Evolutionary conservation across 2,888 invertebrate genomes (phyloP).

Genomic region (Anarsia innoxiella): DNA sequence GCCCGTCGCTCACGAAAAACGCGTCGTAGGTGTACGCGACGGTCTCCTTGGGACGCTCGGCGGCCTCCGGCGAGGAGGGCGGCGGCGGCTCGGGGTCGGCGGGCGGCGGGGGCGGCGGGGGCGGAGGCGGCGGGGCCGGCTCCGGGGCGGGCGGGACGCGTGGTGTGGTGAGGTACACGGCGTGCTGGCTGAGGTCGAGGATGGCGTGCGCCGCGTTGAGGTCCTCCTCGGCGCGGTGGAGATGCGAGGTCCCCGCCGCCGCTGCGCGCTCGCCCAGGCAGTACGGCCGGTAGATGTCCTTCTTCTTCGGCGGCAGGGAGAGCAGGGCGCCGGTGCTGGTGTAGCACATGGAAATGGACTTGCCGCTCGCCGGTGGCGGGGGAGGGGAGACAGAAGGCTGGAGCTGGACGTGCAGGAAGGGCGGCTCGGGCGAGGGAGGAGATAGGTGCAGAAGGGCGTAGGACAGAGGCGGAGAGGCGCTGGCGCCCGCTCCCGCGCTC

Average conservation of each 20-base stretch:
- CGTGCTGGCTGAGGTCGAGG: slow-evolving; percentile 90
- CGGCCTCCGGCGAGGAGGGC: neutral
- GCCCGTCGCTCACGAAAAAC: slow-evolving; percentile 92
- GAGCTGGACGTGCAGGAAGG: slow-evolving; percentile 64
- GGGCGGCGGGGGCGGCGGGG: slow-evolving; percentile 27
- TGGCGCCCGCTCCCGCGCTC: slow-evolving; percentile 73
- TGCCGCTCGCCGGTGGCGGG: slow-evolving; percentile 76
- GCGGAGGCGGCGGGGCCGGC: slow-evolving; percentile 29
- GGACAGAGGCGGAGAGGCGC: slow-evolving; percentile 63
- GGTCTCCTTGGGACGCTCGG: slow-evolving; percentile 76
- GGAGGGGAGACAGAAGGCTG: slow-evolving; percentile 68
- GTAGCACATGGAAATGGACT: slow-evolving; percentile 88
- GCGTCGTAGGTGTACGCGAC: slow-evolving; percentile 93
- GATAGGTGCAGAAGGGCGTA: slow-evolving; percentile 69
- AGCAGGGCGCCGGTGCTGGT: slow-evolving; percentile 89
- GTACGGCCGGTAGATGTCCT: slow-evolving; percentile 93
- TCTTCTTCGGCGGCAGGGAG: slow-evolving; percentile 91
- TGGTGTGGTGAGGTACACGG: slow-evolving; percentile 81
- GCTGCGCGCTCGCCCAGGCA: slow-evolving; percentile 82
- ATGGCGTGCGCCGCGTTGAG: slow-evolving; percentile 92
- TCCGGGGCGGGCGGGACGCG: slow-evolving; percentile 37
- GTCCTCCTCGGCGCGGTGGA: slow-evolving; percentile 84
- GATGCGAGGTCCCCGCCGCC: too few relatives aligned
- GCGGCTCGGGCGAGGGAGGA: slow-evolving; percentile 53
- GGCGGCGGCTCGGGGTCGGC: slow-evolving; percentile 21